Base-by-base conservation (phyloP, 2,113 vertebrate species). In the Phainopepla nitens region DNA sequence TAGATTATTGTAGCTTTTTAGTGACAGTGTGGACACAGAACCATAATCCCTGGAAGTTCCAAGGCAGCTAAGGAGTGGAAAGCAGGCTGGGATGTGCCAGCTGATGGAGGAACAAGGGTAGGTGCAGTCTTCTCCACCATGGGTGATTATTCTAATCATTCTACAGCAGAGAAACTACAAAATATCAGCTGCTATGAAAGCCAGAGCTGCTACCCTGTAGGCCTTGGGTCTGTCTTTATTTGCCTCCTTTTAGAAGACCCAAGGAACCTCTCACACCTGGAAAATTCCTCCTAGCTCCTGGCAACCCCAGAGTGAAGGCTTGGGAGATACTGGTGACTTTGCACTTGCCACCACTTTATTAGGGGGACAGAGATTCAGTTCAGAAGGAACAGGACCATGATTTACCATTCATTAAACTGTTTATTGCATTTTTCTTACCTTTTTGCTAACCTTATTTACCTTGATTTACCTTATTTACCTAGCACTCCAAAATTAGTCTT, bases 1-100 rank as follows among this genome's bases (percentile, higher is more conserved):
- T 76, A 90, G 90, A 92, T 78, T 88, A 84, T 81, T 53, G 64
- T 61, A 93, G 87, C 87, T 87, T 95, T 85, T 87, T 91, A 54
- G 69, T 92, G 83, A 65, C 39, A 11, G 15, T 7, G 18, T 71
- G 79, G 93, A 58, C 36, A 44, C 57, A 80, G 41, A 92, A 42
- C 61, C 87, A 57, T 0, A 0, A 93, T 86, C 76, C 62, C 82
- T 89, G 83, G 65, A 93, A 96, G 85, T 94, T 87, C 66, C 60
- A 80, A 64, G 62, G 64, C 51, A 57, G 64, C 84, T 57, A 24
- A 41, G 57, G 78, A 93, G 75, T 39, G 1, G 85, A 60, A 82
- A 71, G 69, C 19, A 3, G 56, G 61, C 91, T 88, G 81, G 25
- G 31, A 65, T 9, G 12, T 13, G 78, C 35, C 15, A 10, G 57